Conservation (phyloP, 2,888 invertebrate genomes). For the Halictus ligatus region DNA sequence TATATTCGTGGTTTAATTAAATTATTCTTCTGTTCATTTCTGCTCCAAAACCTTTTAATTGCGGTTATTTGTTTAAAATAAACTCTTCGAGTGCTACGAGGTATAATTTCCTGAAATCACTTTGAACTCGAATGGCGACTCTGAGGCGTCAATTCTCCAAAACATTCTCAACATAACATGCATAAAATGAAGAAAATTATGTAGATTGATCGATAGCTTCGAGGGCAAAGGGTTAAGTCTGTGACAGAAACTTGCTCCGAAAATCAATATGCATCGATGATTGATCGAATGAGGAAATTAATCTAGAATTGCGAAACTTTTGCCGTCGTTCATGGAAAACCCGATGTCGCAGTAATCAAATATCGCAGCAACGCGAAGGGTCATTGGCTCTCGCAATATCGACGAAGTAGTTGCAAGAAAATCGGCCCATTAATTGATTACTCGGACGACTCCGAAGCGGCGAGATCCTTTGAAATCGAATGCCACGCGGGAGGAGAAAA, state of each 20-base stretch:
- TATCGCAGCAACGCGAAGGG: not conserved
- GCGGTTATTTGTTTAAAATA: not conserved
- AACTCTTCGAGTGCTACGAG: not conserved
- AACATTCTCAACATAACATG: too few species aligned
- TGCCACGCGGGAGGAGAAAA: not conserved
- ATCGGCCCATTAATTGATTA: constrained; percentile 36
- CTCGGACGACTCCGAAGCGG: constrained; percentile 23
- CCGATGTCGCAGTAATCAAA: not conserved
- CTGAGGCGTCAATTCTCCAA: too few species aligned
- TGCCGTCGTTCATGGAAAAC: not conserved
- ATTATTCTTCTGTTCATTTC: not conserved
- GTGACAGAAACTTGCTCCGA: not conserved
- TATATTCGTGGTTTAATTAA: not conserved
- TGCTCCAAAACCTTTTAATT: not conserved
- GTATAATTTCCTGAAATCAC: not conserved
- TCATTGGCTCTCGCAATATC: not conserved
- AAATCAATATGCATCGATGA: not conserved
- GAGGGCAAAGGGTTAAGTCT: too few species aligned
- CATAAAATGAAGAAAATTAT: too few species aligned
- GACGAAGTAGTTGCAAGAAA: not conserved
- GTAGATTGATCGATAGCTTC: too few species aligned
- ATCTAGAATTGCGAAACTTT: not conserved
- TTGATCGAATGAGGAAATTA: too few species aligned
- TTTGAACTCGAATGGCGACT: too few species aligned
- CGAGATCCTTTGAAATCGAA: constrained; percentile 42